These are phyloP conservation scores for Eumaeus atala DNA, from an alignment of 1,140 invertebrate genomes.

Conservation along the genomic window DNA sequence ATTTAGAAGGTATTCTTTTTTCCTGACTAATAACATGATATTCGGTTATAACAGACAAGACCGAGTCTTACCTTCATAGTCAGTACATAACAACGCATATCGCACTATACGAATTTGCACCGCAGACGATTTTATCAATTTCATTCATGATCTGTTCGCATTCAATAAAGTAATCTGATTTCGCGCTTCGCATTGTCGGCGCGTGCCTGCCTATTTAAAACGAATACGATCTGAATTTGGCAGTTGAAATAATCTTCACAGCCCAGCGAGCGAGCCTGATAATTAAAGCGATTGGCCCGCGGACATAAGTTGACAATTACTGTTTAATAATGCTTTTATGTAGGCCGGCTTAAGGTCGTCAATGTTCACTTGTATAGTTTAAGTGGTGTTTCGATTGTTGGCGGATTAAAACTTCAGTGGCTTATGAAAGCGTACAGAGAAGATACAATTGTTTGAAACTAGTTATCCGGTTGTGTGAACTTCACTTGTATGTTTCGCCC, in stretches of 20 bases:
- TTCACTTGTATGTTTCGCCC: too few relatives aligned
- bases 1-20: too few relatives aligned
- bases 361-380: conserved; percentile 11
- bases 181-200: conserved; percentile 45
- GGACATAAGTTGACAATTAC: conserved; percentile 67
- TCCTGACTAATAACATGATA: too few relatives aligned
- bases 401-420: conserved; percentile 9
- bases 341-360: conserved; percentile 39
- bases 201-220: conserved; percentile 41
- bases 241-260: conserved; percentile 63
- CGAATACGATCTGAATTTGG: conserved; percentile 52
- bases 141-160: conserved; percentile 50
- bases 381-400: conserved; percentile 10
- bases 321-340: conserved; percentile 36
- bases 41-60: conserved; percentile 24
- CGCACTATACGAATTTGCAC: conserved; percentile 33
- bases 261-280: conserved; percentile 41
- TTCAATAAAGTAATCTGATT: conserved; percentile 58
- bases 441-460: too few relatives aligned
- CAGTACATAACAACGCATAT: conserved; percentile 27
- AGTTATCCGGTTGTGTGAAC: too few relatives aligned
- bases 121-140: conserved; percentile 55
- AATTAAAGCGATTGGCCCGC: conserved; percentile 58
- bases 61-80: conserved; percentile 23
- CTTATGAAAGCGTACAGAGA: background rate